These are phyloP conservation scores for Cryptus armator DNA, from an alignment of 2,888 invertebrate species.

Conservation along the genomic window DNA sequence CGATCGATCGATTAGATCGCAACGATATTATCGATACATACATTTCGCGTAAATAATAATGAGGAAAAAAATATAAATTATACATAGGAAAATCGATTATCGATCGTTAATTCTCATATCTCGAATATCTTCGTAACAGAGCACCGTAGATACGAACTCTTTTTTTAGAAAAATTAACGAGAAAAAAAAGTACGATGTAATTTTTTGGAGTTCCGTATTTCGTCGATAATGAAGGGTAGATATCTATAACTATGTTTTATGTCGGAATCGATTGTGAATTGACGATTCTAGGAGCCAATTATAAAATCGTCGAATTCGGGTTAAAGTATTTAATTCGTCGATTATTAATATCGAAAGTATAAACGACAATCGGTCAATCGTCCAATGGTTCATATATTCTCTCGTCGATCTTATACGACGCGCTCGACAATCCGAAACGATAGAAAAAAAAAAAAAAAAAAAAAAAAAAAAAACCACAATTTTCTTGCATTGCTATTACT, in stretches of 20 bases:
- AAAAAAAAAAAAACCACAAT: not conserved
- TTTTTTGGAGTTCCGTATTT: conserved; percentile 36
- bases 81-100: conserved; percentile 41
- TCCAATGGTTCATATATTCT: conserved; percentile 31
- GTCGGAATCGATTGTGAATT: not conserved
- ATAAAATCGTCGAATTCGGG: not conserved
- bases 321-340: conserved; percentile 8
- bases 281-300: not conserved
- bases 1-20: conserved; percentile 69
- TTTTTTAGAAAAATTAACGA: not conserved
- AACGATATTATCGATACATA: not conserved
- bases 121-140: conserved; percentile 57
- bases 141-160: conserved; percentile 13
- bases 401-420: conserved; percentile 40
- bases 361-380: conserved; percentile 57
- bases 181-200: not conserved
- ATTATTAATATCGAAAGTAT: conserved; percentile 1
- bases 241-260: conserved; percentile 34
- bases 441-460: conserved; percentile 17
- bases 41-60: not conserved
- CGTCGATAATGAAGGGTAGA: conserved; percentile 10
- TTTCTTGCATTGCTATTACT: conserved; percentile 32
- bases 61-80: not conserved
- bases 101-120: conserved; percentile 62
- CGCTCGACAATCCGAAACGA: conserved; percentile 30